phyloP scores from a whole-genome alignment of 2,797 vertebrate species.

The Eremophila alpestris region DNA sequence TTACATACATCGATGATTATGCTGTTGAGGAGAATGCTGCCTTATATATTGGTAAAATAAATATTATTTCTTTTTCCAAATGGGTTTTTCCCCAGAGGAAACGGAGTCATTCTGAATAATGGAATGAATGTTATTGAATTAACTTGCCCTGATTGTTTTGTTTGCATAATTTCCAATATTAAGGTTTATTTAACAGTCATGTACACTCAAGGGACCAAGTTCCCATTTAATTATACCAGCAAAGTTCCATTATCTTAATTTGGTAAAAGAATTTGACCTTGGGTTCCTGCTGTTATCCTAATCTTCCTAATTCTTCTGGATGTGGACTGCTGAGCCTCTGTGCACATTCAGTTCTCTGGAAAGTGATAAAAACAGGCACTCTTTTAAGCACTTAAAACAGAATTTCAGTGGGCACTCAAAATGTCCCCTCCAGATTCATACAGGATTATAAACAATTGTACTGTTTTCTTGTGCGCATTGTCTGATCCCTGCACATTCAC shows the following conservation, averaged over 20 bases:
- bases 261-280: slow-evolving; percentile 54
- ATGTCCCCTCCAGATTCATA: not conserved
- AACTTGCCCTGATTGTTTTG: not conserved
- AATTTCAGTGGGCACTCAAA: not conserved
- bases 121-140: not conserved
- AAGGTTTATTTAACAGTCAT: slow-evolving; percentile 27
- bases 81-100: not conserved
- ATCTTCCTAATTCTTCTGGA: slow-evolving; percentile 55
- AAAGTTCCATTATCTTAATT: slow-evolving; percentile 28
- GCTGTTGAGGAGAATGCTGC: slow-evolving; percentile 81
- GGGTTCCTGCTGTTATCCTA: slow-evolving; percentile 47
- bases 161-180: slow-evolving; percentile 37
- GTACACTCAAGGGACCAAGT: not conserved
- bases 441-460: not conserved
- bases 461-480: not conserved
- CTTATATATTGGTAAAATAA: slow-evolving; percentile 85
- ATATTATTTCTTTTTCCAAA: not conserved
- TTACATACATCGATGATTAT: slow-evolving; percentile 86
- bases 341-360: slow-evolving; percentile 40
- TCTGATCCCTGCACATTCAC: not conserved
- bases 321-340: slow-evolving; percentile 16
- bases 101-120: not conserved
- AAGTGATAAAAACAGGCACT: not conserved
- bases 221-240: slow-evolving; percentile 3
- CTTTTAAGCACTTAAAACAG: not conserved